A percentile compares a stretch with the other conserved stretches of the same genome.
phyloP scores from a whole-genome alignment of 2,113 vertebrate species.

The Dolichotis patagonum region DNA sequence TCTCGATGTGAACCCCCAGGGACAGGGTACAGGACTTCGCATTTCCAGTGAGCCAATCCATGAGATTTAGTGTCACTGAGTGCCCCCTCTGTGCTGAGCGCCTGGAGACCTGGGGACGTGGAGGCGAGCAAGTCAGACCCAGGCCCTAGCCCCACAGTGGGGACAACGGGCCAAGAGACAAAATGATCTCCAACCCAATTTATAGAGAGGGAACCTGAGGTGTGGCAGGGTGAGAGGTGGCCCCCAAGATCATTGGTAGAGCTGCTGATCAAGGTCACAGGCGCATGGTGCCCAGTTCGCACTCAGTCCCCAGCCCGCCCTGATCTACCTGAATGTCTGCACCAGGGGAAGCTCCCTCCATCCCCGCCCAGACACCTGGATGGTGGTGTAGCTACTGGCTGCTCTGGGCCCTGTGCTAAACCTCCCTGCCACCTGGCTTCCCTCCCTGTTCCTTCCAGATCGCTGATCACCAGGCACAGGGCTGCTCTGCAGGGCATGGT shows the following conservation, averaged over 20 bases:
- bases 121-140: not conserved
- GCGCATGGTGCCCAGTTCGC: not conserved
- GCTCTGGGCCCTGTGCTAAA: not conserved
- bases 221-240: rapidly evolving
- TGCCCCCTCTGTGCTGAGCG: not conserved
- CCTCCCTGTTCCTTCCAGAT: not conserved
- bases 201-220: not conserved
- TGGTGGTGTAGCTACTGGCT: not conserved
- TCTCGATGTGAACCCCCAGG: not conserved
- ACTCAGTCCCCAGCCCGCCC: not conserved
- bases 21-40: not conserved
- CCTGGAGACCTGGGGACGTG: rapidly evolving
- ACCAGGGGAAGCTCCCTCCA: too few species aligned
- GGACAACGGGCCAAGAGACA: rapidly evolving
- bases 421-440: not conserved
- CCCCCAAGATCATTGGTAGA: not conserved
- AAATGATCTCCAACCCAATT: not conserved
- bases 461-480: not conserved
- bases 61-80: not conserved
- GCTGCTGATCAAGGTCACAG: not conserved
- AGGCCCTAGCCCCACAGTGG: too few species aligned
- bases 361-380: not conserved
- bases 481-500: not conserved
- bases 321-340: not conserved
- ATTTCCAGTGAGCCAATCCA: not conserved